A percentile compares a stretch with the other conserved stretches of the same genome.
Conservation (phyloP, 2,113 vertebrate species). For the Leucoraja erinaceus region DNA sequence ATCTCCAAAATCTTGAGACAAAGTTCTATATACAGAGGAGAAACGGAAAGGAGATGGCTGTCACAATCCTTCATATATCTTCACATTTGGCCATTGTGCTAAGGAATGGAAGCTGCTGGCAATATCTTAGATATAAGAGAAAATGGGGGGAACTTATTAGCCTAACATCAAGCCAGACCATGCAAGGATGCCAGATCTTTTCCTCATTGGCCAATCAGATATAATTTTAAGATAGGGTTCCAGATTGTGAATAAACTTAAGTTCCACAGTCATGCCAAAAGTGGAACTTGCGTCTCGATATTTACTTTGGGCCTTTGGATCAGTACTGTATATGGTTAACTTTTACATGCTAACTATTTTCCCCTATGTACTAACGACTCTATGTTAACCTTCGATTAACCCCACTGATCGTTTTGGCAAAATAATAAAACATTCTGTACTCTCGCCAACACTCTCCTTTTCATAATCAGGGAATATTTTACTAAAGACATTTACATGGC, state of each 20-base stretch:
- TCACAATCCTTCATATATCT: neutral
- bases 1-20: neutral
- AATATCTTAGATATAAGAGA: neutral
- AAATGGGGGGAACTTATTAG: neutral
- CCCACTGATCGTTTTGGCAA: neutral
- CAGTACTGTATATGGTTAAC: too few species aligned
- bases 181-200: too few species aligned
- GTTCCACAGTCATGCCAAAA: too few species aligned
- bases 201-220: too few species aligned
- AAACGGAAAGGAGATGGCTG: neutral
- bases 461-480: neutral
- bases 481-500: neutral
- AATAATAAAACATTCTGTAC: neutral
- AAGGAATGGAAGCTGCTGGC: too few species aligned
- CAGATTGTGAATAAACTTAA: too few species aligned
- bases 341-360: too few species aligned
- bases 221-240: too few species aligned
- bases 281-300: too few species aligned
- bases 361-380: neutral
- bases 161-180: too few species aligned
- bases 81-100: neutral
- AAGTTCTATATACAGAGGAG: too few species aligned
- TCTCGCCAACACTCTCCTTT: neutral
- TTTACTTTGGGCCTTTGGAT: too few species aligned
- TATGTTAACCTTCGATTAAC: neutral